Evolutionary conservation across 1,140 invertebrate species (phyloP).

Genomic region (Lucilia sericata): DNA sequence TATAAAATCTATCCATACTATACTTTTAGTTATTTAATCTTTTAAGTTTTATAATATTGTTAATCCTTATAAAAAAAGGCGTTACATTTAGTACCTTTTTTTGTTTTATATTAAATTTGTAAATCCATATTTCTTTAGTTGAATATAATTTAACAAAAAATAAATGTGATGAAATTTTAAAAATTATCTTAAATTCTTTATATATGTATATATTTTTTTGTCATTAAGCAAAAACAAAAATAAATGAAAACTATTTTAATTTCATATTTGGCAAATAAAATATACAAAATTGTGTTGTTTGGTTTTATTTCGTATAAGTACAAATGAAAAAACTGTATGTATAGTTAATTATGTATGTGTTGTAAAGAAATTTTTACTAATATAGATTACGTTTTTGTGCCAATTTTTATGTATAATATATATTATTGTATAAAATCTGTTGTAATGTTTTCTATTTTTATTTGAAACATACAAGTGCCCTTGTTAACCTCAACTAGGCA

Average conservation of each 20-base stretch:
- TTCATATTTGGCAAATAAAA: conserved; percentile 9
- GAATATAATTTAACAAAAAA: not conserved
- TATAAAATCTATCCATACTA: not conserved
- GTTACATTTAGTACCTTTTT: conserved; percentile 42
- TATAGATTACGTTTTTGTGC: conserved; percentile 3
- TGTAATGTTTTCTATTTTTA: not conserved
- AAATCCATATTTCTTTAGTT: not conserved
- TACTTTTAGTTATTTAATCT: not conserved
- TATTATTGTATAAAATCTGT: not conserved
- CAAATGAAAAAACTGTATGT: not conserved
- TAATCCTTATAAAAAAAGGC: not conserved
- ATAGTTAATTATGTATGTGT: not conserved
- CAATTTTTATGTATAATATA: not conserved
- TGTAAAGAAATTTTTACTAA: not conserved
- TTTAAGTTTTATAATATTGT: not conserved
- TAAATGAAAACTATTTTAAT: not conserved
- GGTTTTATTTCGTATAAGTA: not conserved
- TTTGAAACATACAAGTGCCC: too few relatives aligned
- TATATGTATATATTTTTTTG: not conserved
- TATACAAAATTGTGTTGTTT: not conserved
- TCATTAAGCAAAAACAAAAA: not conserved
- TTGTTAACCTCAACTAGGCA: too few relatives aligned
- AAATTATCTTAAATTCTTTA: not conserved
- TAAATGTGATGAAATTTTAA: conserved; percentile 7
- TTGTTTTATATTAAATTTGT: conserved; percentile 11